Evolutionary conservation across 2,797 vertebrate genomes (phyloP).

Genomic region (Cheirogaleus major): DNA sequence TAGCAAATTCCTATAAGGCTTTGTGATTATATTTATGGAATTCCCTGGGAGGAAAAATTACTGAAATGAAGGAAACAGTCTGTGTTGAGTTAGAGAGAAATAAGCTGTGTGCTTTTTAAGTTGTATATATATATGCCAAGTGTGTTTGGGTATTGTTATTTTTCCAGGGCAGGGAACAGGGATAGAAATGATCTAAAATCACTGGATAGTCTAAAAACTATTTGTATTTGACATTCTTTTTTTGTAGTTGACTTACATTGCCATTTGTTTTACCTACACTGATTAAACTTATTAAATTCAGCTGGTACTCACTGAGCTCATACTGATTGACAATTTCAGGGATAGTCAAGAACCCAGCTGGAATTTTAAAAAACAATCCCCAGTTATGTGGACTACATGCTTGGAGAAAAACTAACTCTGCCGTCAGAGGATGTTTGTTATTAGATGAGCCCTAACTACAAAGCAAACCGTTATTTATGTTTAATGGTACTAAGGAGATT

Average conservation of each 20-base stretch:
- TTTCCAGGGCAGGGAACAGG: background rate
- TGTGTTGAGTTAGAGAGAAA: conserved; percentile 11
- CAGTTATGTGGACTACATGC: background rate
- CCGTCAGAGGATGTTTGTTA: background rate
- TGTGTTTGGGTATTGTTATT: background rate
- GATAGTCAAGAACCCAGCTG: background rate
- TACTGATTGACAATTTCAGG: background rate
- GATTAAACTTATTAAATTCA: background rate
- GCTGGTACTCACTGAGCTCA: background rate
- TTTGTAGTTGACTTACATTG: background rate
- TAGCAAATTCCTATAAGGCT: conserved; percentile 49
- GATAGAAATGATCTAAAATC: background rate
- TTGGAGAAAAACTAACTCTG: background rate
- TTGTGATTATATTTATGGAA: conserved; percentile 60
- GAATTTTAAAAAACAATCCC: background rate
- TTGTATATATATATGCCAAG: background rate
- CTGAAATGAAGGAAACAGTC: background rate
- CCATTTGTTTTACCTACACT: background rate
- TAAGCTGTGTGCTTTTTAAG: background rate
- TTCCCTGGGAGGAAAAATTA: background rate
- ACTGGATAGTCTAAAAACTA: background rate
- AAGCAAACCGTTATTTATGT: background rate
- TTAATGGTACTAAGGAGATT: background rate
- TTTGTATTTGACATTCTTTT: background rate
- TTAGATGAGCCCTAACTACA: background rate